These are phyloP conservation scores for Clarias pachynema DNA, from an alignment of 2,797 vertebrate species.

Conservation along the genomic window DNA sequence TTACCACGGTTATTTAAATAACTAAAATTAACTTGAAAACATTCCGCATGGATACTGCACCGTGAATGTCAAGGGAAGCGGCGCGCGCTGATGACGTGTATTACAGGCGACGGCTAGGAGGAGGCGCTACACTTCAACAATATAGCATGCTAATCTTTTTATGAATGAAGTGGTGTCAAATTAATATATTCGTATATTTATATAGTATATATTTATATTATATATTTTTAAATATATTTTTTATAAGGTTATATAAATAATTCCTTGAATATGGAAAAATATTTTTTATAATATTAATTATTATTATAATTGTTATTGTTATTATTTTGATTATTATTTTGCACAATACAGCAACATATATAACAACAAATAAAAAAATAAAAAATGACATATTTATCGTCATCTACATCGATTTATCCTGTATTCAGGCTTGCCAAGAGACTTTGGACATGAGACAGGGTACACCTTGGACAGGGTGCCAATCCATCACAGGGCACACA, in stretches of 20 bases:
- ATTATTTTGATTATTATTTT: no score
- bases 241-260: not conserved
- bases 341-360: no score
- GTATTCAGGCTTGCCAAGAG: no score
- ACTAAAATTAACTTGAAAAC: conserved; percentile 64
- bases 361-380: no score
- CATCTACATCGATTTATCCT: no score
- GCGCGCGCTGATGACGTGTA: conserved; percentile 69
- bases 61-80: conserved; percentile 60
- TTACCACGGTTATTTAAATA: not conserved
- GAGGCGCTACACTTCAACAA: not conserved
- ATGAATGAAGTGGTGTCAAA: not conserved
- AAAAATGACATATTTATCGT: no score
- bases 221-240: no score
- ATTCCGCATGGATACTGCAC: not conserved
- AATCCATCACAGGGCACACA: no score
- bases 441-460: no score
- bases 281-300: no score
- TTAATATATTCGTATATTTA: not conserved
- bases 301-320: no score
- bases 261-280: not conserved
- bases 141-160: not conserved
- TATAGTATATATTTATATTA: not conserved
- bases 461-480: no score
- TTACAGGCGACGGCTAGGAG: conserved; percentile 44